Evolutionary conservation across 92 coral and sea anemone species (phyloP).

Genomic region (Parazoanthus swiftii): DNA sequence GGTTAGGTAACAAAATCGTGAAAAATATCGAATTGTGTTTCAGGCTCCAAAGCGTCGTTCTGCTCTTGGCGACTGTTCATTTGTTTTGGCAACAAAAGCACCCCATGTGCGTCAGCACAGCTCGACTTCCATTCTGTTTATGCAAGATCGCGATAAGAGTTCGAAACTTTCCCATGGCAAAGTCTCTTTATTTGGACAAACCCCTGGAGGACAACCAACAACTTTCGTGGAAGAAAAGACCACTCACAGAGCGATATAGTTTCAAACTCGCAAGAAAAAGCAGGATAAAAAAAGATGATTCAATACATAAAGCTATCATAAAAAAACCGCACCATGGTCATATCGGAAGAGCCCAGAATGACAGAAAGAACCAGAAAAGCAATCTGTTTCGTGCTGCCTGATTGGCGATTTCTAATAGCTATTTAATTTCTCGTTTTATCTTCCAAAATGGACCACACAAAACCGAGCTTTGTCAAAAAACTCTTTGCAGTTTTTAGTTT

Average conservation of each 20-base stretch:
- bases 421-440: constrained; percentile 4
- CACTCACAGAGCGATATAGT: background rate
- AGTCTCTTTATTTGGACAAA: constrained; percentile 19
- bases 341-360: background rate
- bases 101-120: background rate
- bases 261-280: background rate
- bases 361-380: background rate
- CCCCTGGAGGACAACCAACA: constrained; percentile 18
- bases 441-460: constrained; percentile 19
- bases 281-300: background rate
- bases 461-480: background rate
- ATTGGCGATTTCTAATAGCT: constrained; percentile 1
- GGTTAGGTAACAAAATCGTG: background rate
- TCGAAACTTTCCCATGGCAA: constrained; percentile 19
- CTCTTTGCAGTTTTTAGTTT: constrained; percentile 12
- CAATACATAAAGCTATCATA: background rate
- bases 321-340: background rate
- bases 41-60: background rate
- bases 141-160: constrained; percentile 22
- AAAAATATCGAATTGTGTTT: background rate
- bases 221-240: background rate
- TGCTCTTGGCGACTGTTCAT: background rate
- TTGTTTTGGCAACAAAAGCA: constrained; percentile 1
- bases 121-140: constrained; percentile 23
- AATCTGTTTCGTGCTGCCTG: background rate